Evolutionary conservation across 2,797 vertebrate species (phyloP).

Genomic region (Diplodus sargus): DNA sequence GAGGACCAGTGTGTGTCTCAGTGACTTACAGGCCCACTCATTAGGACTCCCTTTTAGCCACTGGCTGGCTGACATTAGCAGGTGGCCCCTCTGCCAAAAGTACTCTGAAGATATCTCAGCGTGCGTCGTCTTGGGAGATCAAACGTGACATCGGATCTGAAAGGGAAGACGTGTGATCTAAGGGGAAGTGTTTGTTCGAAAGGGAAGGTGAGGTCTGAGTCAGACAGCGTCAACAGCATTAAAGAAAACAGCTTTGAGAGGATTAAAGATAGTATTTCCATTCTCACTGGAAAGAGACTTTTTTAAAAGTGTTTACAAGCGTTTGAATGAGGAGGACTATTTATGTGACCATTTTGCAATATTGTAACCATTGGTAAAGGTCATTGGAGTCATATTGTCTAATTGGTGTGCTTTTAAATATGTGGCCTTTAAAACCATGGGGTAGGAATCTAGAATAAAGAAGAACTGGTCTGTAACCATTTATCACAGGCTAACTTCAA

Average conservation of each 20-base stretch:
- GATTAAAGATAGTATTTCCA: slow-evolving; percentile 26
- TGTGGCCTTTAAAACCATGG: slow-evolving; percentile 15
- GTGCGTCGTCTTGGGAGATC: slow-evolving; percentile 29
- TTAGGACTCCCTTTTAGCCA: slow-evolving; percentile 45
- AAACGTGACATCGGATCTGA: slow-evolving; percentile 50
- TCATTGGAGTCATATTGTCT: background rate
- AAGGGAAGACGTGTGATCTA: slow-evolving; percentile 23
- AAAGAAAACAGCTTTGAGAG: slow-evolving; percentile 29
- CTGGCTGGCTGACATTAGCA: slow-evolving; percentile 35
- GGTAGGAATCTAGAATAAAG: no score
- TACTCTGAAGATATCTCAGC: slow-evolving; percentile 17
- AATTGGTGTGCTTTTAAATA: background rate
- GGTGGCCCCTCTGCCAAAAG: slow-evolving; percentile 18
- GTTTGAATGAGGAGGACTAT: background rate
- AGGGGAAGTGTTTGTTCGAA: slow-evolving; percentile 28
- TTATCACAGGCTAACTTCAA: no score
- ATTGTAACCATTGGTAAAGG: slow-evolving; percentile 22
- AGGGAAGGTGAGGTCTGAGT: slow-evolving; percentile 3
- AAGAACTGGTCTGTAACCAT: no score
- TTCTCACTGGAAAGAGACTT: background rate
- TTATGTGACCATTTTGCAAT: background rate
- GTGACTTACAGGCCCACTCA: slow-evolving; percentile 31
- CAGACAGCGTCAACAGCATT: slow-evolving; percentile 9
- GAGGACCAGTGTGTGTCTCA: slow-evolving; percentile 36
- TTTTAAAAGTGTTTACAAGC: background rate